Evolutionary conservation across 2,888 invertebrate genomes (phyloP).

Genomic region (Campoplex nolae): DNA sequence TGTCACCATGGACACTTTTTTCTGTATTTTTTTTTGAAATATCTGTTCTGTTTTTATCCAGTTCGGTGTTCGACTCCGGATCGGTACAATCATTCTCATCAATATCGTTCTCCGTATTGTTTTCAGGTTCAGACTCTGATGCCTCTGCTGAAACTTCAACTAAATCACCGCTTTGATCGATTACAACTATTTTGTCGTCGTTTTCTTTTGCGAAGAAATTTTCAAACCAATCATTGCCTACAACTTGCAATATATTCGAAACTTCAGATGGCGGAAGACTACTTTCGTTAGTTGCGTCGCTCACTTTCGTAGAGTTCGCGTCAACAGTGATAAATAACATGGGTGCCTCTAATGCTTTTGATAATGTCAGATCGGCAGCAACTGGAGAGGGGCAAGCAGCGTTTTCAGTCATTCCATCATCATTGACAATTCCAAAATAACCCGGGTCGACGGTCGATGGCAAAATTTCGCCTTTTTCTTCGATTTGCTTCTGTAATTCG

Average conservation of each 20-base stretch:
- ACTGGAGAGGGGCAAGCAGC: neutral
- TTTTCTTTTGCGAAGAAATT: neutral
- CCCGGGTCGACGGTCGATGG: neutral
- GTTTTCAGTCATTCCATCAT: neutral
- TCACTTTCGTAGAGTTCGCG: neutral
- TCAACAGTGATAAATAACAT: neutral
- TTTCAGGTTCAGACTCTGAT: neutral
- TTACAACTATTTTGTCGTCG: neutral
- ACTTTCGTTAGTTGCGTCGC: neutral
- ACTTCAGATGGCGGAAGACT: constrained; percentile 3
- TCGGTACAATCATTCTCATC: no score
- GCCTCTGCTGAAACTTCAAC: neutral
- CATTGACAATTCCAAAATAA: neutral
- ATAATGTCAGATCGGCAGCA: neutral
- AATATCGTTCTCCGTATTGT: neutral
- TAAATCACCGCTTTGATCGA: neutral
- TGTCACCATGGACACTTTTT: neutral
- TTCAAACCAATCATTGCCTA: constrained; percentile 2
- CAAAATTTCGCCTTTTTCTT: neutral
- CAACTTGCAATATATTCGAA: neutral
- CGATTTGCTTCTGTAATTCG: neutral
- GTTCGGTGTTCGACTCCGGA: neutral
- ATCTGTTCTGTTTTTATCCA: neutral
- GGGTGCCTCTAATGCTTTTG: neutral
- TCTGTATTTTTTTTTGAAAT: neutral